Percentiles rank a stretch among this genome's conserved stretches.
Conservation (phyloP, 2,888 invertebrate genomes). For the Drosophila mercatorum region DNA sequence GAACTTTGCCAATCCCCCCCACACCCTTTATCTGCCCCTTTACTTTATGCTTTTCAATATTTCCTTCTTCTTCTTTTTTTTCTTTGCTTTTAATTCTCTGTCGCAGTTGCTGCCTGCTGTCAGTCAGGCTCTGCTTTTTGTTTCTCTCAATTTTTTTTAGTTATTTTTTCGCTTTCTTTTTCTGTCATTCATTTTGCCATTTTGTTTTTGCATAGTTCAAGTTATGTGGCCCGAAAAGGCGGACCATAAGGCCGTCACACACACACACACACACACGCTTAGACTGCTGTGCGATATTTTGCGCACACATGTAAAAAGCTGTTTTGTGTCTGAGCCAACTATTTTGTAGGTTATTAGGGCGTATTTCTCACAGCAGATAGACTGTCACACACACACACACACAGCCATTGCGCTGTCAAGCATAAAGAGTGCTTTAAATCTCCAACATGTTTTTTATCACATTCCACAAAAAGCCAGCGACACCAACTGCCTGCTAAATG, state of each 20-base stretch:
- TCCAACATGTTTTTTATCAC: slow-evolving; percentile 38
- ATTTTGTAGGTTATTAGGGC: slow-evolving; percentile 78
- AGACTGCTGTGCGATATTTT: slow-evolving; percentile 1
- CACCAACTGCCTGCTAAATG: slow-evolving; percentile 3
- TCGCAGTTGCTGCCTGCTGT: slow-evolving; percentile 32
- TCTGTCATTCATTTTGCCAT: slow-evolving; percentile 37
- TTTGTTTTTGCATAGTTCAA: slow-evolving; percentile 70
- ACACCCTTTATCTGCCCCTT: not conserved
- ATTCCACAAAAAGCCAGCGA: not conserved
- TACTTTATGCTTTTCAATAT: slow-evolving; percentile 2
- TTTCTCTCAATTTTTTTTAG: slow-evolving; percentile 10
- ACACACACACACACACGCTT: slow-evolving; percentile 12
- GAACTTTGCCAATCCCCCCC: not conserved
- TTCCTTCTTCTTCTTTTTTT: not conserved
- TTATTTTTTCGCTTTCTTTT: slow-evolving; percentile 6
- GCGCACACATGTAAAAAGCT: slow-evolving; percentile 29
- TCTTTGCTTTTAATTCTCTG: slow-evolving; percentile 19
- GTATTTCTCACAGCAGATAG: slow-evolving; percentile 60
- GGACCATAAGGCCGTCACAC: slow-evolving; percentile 16
- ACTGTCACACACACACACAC: slow-evolving; percentile 32
- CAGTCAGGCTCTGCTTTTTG: slow-evolving; percentile 49
- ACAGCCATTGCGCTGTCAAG: slow-evolving; percentile 13
- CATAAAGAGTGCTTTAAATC: slow-evolving; percentile 58
- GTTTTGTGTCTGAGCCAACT: slow-evolving; percentile 73
- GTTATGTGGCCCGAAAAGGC: slow-evolving; percentile 55